Conservation (phyloP, 1,140 invertebrate species). For the Anastatus disparis region DNA sequence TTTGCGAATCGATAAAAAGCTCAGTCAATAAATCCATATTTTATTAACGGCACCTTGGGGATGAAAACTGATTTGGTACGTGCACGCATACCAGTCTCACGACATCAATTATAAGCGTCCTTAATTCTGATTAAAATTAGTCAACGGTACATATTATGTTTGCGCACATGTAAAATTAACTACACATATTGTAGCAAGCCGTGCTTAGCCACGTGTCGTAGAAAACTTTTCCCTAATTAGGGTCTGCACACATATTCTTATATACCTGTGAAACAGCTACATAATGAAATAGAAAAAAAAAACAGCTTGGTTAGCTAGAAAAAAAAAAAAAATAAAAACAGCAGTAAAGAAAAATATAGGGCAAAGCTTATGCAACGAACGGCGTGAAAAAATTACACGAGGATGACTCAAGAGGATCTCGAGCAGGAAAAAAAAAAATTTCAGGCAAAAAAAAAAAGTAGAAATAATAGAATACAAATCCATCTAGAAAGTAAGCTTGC, state of each 20-base stretch:
- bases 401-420: too few species aligned
- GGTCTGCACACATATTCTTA: background rate
- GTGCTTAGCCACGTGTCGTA: background rate
- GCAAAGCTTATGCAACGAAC: background rate
- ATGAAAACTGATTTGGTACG: too few species aligned
- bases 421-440: too few species aligned
- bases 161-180: background rate
- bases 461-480: too few species aligned
- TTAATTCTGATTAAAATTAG: slow-evolving; percentile 20
- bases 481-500: too few species aligned
- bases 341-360: background rate
- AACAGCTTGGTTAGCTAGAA: background rate
- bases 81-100: background rate
- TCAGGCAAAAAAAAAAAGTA: too few species aligned
- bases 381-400: too few species aligned
- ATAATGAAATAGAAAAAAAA: background rate
- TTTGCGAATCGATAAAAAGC: too few species aligned
- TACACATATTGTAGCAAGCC: background rate
- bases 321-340: background rate
- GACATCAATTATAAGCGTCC: slow-evolving; percentile 26
- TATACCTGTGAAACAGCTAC: background rate
- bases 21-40: too few species aligned
- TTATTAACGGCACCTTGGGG: background rate
- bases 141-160: too few species aligned
- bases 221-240: slow-evolving; percentile 32